Conservation (phyloP, 2,797 vertebrate genomes). For the Siniperca undulata region DNA sequence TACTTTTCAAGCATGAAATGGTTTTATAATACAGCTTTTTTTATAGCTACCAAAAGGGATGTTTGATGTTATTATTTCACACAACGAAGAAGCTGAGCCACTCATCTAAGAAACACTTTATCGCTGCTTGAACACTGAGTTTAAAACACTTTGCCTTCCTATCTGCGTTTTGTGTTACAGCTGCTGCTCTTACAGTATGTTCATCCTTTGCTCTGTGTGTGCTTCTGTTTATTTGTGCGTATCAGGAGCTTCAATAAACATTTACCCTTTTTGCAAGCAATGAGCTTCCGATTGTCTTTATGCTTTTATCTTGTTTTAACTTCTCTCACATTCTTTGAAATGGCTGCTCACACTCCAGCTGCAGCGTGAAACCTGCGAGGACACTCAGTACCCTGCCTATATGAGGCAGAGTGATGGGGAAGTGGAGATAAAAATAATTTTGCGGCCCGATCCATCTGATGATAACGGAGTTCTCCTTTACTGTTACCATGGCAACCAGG, state of each 20-base stretch:
- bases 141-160: conserved; percentile 9
- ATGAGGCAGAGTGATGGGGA: conserved; percentile 69
- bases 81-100: neutral
- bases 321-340: conserved; percentile 35
- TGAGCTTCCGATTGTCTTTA: conserved; percentile 6
- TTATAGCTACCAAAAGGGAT: neutral
- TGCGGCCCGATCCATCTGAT: conserved; percentile 65
- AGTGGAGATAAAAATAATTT: conserved; percentile 81
- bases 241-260: conserved; percentile 20
- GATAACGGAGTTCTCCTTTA: conserved; percentile 72
- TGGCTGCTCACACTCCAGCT: conserved; percentile 37
- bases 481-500: conserved; percentile 76
- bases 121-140: neutral
- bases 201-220: neutral
- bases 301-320: conserved; percentile 24
- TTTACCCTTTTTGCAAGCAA: neutral
- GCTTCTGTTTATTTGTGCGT: conserved; percentile 7
- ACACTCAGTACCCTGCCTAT: conserved; percentile 59
- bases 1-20: neutral
- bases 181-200: neutral
- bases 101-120: neutral
- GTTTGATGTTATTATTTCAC: neutral
- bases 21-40: neutral
- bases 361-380: conserved; percentile 59
- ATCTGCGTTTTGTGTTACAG: neutral